These are phyloP conservation scores for Meda fulgida DNA, from an alignment of 2,797 vertebrate genomes.

Conservation along the genomic window DNA sequence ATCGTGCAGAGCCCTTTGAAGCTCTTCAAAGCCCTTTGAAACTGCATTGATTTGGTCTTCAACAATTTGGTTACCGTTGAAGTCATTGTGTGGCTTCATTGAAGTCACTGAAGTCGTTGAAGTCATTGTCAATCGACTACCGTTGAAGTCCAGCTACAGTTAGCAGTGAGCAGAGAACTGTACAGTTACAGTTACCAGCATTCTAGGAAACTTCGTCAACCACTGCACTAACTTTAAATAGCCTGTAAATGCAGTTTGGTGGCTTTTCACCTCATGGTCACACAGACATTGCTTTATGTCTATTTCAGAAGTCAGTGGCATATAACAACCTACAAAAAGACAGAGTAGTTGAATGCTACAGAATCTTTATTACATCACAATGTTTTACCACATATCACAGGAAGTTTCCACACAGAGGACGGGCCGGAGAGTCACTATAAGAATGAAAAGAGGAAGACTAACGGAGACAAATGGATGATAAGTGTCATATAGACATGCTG, in stretches of 20 bases:
- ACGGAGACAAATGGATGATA: not conserved
- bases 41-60: too few relatives aligned
- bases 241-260: not conserved
- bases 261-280: not conserved
- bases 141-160: too few relatives aligned
- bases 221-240: not conserved
- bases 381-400: not conserved
- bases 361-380: not conserved
- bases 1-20: too few relatives aligned
- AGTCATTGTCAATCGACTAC: too few relatives aligned
- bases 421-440: not conserved
- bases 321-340: not conserved
- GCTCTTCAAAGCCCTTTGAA: too few relatives aligned
- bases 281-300: not conserved
- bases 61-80: too few relatives aligned
- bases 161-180: too few relatives aligned
- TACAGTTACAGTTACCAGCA: too few relatives aligned
- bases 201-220: not conserved
- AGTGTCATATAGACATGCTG: not conserved
- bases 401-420: conserved; percentile 9
- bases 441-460: not conserved
- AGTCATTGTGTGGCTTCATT: too few relatives aligned
- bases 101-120: too few relatives aligned
- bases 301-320: not conserved
- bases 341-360: not conserved